phyloP scores from a whole-genome alignment of 2,113 vertebrate genomes.

The Dascyllus trimaculatus region DNA sequence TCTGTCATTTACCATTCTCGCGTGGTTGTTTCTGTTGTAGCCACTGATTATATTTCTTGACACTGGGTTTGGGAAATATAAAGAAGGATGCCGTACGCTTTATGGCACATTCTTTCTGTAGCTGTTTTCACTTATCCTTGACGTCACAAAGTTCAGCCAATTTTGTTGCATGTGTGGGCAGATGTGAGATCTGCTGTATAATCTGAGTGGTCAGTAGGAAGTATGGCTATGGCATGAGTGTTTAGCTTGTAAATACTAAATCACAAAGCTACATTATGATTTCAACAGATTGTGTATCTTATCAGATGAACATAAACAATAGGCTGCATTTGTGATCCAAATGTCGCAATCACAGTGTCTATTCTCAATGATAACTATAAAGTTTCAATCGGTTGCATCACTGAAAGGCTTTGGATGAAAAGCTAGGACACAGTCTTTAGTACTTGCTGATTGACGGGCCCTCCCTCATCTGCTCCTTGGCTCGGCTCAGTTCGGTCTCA shows the following conservation, averaged over 20 bases:
- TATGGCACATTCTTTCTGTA: slow-evolving; percentile 33
- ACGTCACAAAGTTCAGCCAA: neutral
- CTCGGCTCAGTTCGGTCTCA: slow-evolving; percentile 24
- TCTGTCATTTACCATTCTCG: slow-evolving; percentile 43
- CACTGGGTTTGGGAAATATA: slow-evolving; percentile 2
- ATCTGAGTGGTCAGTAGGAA: slow-evolving; percentile 24
- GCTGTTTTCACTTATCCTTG: slow-evolving; percentile 51
- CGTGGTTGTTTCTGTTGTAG: slow-evolving; percentile 23
- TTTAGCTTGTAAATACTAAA: slow-evolving; percentile 36
- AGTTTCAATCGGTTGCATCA: slow-evolving; percentile 34
- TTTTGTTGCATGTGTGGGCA: neutral
- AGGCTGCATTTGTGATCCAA: slow-evolving; percentile 24
- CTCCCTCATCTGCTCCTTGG: slow-evolving; percentile 28
- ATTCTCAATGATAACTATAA: slow-evolving; percentile 12
- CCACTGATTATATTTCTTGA: slow-evolving; percentile 19
- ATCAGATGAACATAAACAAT: slow-evolving; percentile 32
- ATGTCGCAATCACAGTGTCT: slow-evolving; percentile 44
- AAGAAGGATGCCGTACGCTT: slow-evolving; percentile 29
- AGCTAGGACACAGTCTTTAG: neutral
- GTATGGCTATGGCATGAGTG: neutral
- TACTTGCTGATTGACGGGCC: slow-evolving; percentile 15
- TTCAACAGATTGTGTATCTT: slow-evolving; percentile 7
- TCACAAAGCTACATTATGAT: slow-evolving; percentile 7
- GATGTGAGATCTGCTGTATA: slow-evolving; percentile 17
- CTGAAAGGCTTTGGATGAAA: slow-evolving; percentile 25